These are phyloP conservation scores for Andrena camellia DNA, from an alignment of 2,888 invertebrate genomes.

Conservation along the genomic window DNA sequence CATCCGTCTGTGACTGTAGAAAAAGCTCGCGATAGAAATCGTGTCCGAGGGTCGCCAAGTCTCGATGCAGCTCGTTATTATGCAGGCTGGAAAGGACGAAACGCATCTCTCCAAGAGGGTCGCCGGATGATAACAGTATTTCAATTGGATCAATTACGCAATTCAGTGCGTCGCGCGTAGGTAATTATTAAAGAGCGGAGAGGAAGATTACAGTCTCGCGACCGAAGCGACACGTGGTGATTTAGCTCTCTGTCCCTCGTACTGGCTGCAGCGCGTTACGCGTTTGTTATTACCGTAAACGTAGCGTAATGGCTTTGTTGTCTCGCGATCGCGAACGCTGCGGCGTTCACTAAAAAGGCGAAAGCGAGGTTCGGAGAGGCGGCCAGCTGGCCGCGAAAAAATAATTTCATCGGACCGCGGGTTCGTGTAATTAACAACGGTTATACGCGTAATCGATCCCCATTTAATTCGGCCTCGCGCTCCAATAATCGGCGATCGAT, in stretches of 20 bases:
- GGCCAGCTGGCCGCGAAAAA: slow-evolving; percentile 16
- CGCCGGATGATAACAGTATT: slow-evolving; percentile 22
- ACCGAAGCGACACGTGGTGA: slow-evolving; percentile 30
- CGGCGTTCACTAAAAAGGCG: background rate
- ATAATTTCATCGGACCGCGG: background rate
- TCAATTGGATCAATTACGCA: slow-evolving; percentile 55
- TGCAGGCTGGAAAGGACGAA: slow-evolving; percentile 9
- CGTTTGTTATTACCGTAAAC: slow-evolving; percentile 51
- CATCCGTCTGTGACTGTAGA: background rate
- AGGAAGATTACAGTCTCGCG: slow-evolving; percentile 40
- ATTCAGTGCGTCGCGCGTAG: slow-evolving; percentile 44
- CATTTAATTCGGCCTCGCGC: slow-evolving; percentile 38
- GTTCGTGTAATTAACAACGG: slow-evolving; percentile 39
- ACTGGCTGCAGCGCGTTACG: slow-evolving; percentile 33
- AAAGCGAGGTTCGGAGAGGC: background rate
- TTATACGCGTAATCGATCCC: slow-evolving; percentile 54
- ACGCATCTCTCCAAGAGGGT: background rate
- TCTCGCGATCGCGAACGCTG: background rate
- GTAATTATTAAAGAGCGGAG: slow-evolving; percentile 59
- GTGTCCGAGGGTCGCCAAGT: background rate
- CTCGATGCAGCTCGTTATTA: background rate
- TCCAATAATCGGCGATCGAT: slow-evolving; percentile 23
- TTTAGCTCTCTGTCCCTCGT: slow-evolving; percentile 37
- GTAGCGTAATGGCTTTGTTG: slow-evolving; percentile 26
- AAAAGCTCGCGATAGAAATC: background rate